A percentile compares a stretch with the other conserved stretches of the same genome.
These are phyloP conservation scores for Tragopan temminckii DNA, from an alignment of 2,797 vertebrate species.

Conservation along the genomic window DNA sequence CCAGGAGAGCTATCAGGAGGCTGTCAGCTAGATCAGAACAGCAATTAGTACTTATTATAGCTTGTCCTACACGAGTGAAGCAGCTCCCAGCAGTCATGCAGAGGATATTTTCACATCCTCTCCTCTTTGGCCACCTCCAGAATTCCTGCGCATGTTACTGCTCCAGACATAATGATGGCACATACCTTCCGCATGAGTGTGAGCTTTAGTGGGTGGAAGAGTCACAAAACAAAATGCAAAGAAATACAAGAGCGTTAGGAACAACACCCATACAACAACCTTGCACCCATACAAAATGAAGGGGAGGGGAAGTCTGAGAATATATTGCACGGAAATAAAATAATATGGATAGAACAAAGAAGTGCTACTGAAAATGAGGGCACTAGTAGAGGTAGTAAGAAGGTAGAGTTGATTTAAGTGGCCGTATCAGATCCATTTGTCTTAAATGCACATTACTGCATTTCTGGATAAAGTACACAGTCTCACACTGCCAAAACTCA, in stretches of 20 bases:
- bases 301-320: background rate
- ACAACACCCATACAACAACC: background rate
- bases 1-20: background rate
- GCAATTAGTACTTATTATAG: background rate
- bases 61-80: background rate
- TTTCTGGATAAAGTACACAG: background rate
- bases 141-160: background rate
- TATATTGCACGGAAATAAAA: background rate
- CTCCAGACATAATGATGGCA: slow-evolving; percentile 42
- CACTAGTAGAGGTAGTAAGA: background rate
- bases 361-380: background rate
- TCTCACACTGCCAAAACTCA: background rate
- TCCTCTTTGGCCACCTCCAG: slow-evolving; percentile 50
- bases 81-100: background rate
- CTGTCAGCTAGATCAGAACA: background rate
- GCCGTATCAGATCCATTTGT: background rate
- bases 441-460: background rate
- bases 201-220: slow-evolving; percentile 75
- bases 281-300: background rate
- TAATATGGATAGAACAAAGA: background rate
- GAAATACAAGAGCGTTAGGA: slow-evolving; percentile 24
- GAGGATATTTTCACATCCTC: slow-evolving; percentile 32
- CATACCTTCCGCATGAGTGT: slow-evolving; percentile 78
- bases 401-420: background rate
- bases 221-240: slow-evolving; percentile 69